phyloP scores from a whole-genome alignment of 2,888 invertebrate genomes.

The Sussaba pulchella region DNA sequence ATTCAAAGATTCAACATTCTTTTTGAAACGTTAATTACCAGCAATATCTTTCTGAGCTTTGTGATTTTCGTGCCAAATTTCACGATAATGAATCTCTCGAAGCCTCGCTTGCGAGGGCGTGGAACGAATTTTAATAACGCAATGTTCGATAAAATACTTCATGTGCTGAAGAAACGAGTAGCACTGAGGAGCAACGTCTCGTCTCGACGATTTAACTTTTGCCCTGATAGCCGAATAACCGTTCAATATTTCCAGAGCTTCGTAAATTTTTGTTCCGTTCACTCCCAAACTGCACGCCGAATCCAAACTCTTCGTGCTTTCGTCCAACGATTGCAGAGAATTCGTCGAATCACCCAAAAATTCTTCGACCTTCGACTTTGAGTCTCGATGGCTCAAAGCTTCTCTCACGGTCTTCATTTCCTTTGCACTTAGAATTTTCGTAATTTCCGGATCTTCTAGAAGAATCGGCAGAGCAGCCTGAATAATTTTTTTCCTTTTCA shows the following conservation, averaged over 20 bases:
- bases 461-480: slow-evolving; percentile 60
- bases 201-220: slow-evolving; percentile 29
- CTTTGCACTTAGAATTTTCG: slow-evolving; percentile 17
- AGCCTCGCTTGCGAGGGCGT: slow-evolving; percentile 45
- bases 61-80: slow-evolving; percentile 63
- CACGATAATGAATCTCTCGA: slow-evolving; percentile 40
- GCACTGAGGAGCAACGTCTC: slow-evolving; percentile 27
- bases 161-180: slow-evolving; percentile 59
- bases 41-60: slow-evolving; percentile 61
- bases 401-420: slow-evolving; percentile 36
- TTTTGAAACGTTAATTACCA: no score
- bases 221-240: slow-evolving; percentile 35
- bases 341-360: background rate
- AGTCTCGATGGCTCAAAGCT: slow-evolving; percentile 2
- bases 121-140: slow-evolving; percentile 49
- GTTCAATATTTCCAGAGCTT: slow-evolving; percentile 39
- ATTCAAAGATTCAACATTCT: no score
- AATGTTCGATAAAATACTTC: slow-evolving; percentile 63
- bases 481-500: background rate
- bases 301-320: slow-evolving; percentile 24
- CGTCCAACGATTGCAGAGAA: slow-evolving; percentile 26
- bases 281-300: background rate
- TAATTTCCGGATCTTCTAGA: slow-evolving; percentile 35
- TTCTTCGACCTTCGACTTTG: background rate
- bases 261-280: slow-evolving; percentile 15